Evolutionary conservation across 2,113 vertebrate genomes (phyloP).

Genomic region (Chunga burmeisteri): DNA sequence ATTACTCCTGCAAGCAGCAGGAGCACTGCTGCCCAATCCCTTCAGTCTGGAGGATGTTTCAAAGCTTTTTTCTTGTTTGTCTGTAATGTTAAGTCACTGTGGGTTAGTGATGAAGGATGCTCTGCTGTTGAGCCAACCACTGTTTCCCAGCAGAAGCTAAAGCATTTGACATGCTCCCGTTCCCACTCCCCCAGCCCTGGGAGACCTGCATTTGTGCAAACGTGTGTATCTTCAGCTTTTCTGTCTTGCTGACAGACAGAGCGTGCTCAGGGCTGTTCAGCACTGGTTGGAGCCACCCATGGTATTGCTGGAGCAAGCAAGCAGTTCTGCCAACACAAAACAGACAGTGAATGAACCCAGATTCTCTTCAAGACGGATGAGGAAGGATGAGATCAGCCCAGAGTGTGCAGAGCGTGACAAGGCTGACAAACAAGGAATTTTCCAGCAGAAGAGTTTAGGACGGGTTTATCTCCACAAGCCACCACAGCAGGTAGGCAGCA

Average conservation of each 20-base stretch:
- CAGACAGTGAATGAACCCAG: background rate
- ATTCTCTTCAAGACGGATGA: background rate
- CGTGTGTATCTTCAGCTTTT: accelerated
- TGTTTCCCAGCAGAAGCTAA: background rate
- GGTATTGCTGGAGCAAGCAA: background rate
- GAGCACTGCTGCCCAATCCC: background rate
- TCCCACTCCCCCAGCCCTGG: background rate
- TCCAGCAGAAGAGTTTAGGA: background rate
- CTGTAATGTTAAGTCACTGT: no score
- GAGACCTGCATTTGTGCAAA: background rate
- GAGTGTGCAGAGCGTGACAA: background rate
- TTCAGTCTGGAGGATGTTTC: background rate
- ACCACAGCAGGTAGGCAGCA: background rate
- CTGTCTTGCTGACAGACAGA: background rate
- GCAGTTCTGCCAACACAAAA: background rate
- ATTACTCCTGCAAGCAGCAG: background rate
- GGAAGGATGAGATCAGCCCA: background rate
- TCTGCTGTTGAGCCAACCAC: background rate
- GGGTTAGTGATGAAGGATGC: background rate
- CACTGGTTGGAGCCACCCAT: background rate
- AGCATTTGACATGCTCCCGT: background rate
- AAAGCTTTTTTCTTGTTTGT: background rate
- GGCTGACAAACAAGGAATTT: background rate
- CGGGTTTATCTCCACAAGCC: background rate
- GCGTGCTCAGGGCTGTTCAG: background rate